Base-by-base conservation (phyloP, 2,113 vertebrate genomes). In the Archocentrus centrarchus region DNA sequence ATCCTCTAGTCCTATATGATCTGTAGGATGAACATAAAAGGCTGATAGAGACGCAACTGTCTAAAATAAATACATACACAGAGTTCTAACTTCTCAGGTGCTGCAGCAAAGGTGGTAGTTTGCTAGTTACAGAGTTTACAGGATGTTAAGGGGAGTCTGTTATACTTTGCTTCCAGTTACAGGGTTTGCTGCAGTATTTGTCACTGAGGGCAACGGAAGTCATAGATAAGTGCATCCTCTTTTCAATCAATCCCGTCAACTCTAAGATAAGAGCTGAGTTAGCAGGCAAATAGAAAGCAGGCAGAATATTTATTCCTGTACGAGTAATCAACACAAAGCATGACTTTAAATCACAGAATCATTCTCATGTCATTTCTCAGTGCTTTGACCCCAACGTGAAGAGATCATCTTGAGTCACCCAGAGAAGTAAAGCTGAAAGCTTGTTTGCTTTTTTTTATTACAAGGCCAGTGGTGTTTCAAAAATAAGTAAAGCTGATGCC, bases 1-100 rank as follows among this genome's bases (percentile, higher is more conserved):
- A 83, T 84, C 70, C 77, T 78, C 30, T 59, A 47, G 64, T 64
- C 58, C 22, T 73, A 62, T 60, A 62, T 66, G 84, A 90, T 84
- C 75, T 41, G 20, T 47, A 47, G 30, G 44, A 82, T 18, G 24
- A 57, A 61, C 32, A 62, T 47, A 53, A 37, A 80, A 73, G 22
- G 70, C n/a, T 4, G 6, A 61, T 3, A 18, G 17, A 79, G 35
- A 78, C 6, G 39, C 39, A 30, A 30, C 17, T 32, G 44, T 11
- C 24, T 20, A 77, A 73, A 57, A 57, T 24, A 18, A 79, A 77
- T 37, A 50, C 15, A 85, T 10, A 55, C 24, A 83, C 20, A 35
- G 13, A 50, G 22, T 59, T 30, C 32, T 60, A 60, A 77, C 60
- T 78, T 24, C 32, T 11, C 8, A 1, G 39, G 4, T 59, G 24